Conservation (phyloP, 2,888 invertebrate genomes). For the Sepioteuthis lessoniana region DNA sequence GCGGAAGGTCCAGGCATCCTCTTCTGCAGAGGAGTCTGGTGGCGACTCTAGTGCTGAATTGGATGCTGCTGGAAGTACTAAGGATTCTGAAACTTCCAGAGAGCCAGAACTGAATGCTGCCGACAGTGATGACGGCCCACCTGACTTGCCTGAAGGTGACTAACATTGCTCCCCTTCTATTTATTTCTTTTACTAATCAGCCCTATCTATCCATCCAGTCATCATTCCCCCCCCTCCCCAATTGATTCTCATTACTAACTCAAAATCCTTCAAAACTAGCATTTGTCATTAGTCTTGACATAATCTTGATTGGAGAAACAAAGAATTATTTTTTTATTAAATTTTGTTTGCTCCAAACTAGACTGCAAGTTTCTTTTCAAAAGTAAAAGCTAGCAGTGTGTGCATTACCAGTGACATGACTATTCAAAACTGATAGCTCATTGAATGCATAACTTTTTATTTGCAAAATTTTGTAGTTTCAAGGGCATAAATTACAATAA, state of each 20-base stretch:
- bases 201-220: not conserved
- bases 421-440: not conserved
- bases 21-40: constrained; percentile 50
- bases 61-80: constrained; percentile 49
- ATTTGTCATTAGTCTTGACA: not conserved
- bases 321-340: not conserved
- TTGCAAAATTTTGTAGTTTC: not conserved
- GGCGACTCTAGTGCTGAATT: constrained; percentile 48
- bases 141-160: constrained; percentile 55
- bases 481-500: not conserved
- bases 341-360: not conserved
- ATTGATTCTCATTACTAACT: not conserved
- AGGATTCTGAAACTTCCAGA: constrained; percentile 48
- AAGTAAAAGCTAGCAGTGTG: not conserved
- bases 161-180: constrained; percentile 52
- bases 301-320: not conserved
- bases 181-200: constrained; percentile 40
- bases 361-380: not conserved
- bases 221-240: not conserved
- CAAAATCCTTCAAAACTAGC: not conserved
- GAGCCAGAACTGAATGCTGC: constrained; percentile 48
- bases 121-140: constrained; percentile 49
- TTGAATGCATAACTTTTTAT: not conserved
- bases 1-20: constrained; percentile 51
- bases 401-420: not conserved